Evolutionary conservation across 2,797 vertebrate species (phyloP), one percentile per base, ranked within the genome.

Genomic region (Pipistrellus pygmaeus): DNA sequence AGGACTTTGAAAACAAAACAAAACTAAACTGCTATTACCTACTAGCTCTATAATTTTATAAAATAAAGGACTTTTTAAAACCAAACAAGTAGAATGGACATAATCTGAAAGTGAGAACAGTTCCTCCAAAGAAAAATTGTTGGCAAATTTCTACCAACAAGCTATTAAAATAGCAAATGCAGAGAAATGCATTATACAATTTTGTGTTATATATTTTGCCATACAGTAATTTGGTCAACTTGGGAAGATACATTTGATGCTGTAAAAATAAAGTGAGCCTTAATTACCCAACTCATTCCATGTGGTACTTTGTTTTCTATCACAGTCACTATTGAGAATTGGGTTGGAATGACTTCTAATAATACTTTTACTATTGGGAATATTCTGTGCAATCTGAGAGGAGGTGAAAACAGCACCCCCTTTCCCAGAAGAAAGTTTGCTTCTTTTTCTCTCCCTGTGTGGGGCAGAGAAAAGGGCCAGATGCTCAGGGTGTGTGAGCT

Each of bases 81-180:
- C 77, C 21, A 64, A 76, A 85, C 41, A 76, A 69, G 17, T 41
- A 60, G 8, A 23, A 17, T 12, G 41, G 69, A 82, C 23, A 71
- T 64, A 53, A 85, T 80, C 25, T 71, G 38, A 68, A 35, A 90
- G 25, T 30, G 44, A 85, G 53, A 94, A 62, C 14, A 69, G 2
- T 80, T 78, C 38, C 48, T 83, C 30, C 11, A 75, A 53, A 85
- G 69, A 60, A 92, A 80, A 51, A n/a, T 68, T 44, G 8, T 30
- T 93, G 78, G 13, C 13, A 90, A 71, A 21, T 73, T 60, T 64
- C 53, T 80, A 55, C 15, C 68, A 84, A 75, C 4, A 83, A 55
- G 18, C 51, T 25, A 71, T 94, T 64, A 82, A 90, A 91, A 82
- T 77, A 64, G 30, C 12, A 30, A 73, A 21, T 73, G 3, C 77